Base-by-base conservation (phyloP, 2,113 vertebrate genomes). In the Accipiter virgatus region DNA sequence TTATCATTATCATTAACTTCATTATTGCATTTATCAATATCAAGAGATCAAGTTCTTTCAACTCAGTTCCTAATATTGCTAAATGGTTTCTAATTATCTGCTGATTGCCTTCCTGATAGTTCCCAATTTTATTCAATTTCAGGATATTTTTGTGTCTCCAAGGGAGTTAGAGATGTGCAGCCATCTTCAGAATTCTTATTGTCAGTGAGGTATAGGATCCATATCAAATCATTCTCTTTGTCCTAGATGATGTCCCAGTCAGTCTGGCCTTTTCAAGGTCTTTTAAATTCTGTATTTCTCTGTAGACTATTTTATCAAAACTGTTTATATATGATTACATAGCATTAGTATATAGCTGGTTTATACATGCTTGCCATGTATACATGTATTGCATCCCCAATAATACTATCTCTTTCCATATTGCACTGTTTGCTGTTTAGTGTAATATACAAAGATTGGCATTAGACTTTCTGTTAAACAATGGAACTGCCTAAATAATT, bases 61-160 rank as follows among this genome's bases (percentile, higher is more conserved):
- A 81, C 7, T 97, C 74, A 58, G 63, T 73, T 85, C 42, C n/a
- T 73, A 93, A 84, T 72, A 77, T 87, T 67, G 67, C 50, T 95
- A 91, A 77, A 77, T 73, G 55, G 16, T 89, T 85, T 72, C 77
- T 96, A 67, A 82, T 81, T 95, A 79, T 75, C 77, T 92, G 85
- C 56, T 89, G 63, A 93, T 74, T 95, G 56, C 73, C 32, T 74
- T 87, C 58, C 55, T 83, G 38, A 67, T 40, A 83, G 18, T 75
- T 87, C 47, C 55, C 32, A 77, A 31, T 63, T 82, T 77, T 27
- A 68, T 65, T 83, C 52, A 9, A 13, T 71, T 78, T 47, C 56
- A 47, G 27, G 22, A 22, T 45, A 25, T n/a, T 65, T 77, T 61
- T 77, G 13, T 72, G 17, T 52, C 11, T 68, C 19, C 16, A 40